Base-by-base conservation (phyloP, 2,113 vertebrate species). In the Muscicapa adusta region DNA sequence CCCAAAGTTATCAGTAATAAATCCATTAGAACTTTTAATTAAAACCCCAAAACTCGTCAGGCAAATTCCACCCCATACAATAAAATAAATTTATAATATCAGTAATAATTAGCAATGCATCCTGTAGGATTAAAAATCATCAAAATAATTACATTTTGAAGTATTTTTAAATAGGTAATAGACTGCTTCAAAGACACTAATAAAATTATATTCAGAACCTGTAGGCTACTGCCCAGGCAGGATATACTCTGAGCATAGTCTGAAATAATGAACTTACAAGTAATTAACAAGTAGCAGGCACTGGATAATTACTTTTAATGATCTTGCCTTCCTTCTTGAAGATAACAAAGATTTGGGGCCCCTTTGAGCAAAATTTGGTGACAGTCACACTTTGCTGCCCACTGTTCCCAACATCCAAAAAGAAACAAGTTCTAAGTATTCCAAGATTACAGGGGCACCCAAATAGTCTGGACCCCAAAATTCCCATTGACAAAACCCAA, bases 1-100 rank as follows among this genome's bases (percentile, higher is more conserved):
- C 92, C 89, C 87, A 94, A 88, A 96, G 96, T 95, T 96, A 96
- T 97, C 95, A 98, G 97, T 97, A 97, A 97, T 96, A 96, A 97
- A 97, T 91, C 94, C 79, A 96, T 96, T 91, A 95, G 73, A 94
- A 91, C 85, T 96, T 93, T 98, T 97, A 97, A 98, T 98, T 97
- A 77, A 96, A 97, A 72, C 36, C 58, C 73, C 14, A 2, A 95
- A 96, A 97, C 75, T 95, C 92, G 58, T 91, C 89, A 92, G 95
- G 95, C 67, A 95, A 94, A 98, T 96, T 88, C 91, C 86, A 95
- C 29, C 57, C 93, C 90, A 88, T 85, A 95, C 94, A 97, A 96
- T 80, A 85, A 85, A 97, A 94, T 89, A 96, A 95, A 97, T 97
- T 96, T 96, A 94, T 92, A 97, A 86, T 94, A 96, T 85, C 96